Evolutionary conservation across 2,113 vertebrate species (phyloP).

Genomic region (Hemiscyllium ocellatum): DNA sequence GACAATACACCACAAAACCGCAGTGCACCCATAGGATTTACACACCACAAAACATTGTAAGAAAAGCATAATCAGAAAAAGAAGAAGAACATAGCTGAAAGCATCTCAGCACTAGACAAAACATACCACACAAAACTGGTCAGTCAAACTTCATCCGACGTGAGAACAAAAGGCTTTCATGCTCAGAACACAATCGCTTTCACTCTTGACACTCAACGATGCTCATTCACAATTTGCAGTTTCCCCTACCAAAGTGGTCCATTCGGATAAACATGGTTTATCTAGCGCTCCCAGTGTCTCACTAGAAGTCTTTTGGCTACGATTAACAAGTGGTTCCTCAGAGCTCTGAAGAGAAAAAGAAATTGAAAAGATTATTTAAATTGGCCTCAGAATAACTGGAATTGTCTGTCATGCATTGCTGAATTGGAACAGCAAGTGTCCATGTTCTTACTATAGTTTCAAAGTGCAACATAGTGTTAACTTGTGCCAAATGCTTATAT

Average conservation of each 20-base stretch:
- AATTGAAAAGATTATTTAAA: slow-evolving; percentile 34
- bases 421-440: slow-evolving; percentile 17
- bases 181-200: background rate
- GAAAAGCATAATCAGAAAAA: background rate
- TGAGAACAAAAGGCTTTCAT: slow-evolving; percentile 19
- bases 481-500: background rate
- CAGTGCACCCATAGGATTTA: background rate
- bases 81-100: background rate
- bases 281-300: slow-evolving; percentile 30
- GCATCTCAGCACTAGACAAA: slow-evolving; percentile 2
- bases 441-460: background rate
- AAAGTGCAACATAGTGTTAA: slow-evolving; percentile 14
- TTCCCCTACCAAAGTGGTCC: slow-evolving; percentile 37
- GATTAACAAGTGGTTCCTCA: slow-evolving; percentile 34
- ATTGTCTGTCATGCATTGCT: slow-evolving; percentile 27
- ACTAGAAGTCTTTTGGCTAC: slow-evolving; percentile 31
- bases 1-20: background rate
- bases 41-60: background rate
- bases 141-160: background rate
- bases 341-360: slow-evolving; percentile 34
- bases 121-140: background rate
- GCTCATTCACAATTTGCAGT: slow-evolving; percentile 16
- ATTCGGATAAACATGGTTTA: slow-evolving; percentile 38
- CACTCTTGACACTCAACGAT: background rate
- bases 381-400: background rate